Evolutionary conservation across 2,888 invertebrate species (phyloP).

Genomic region (Selenia dentaria): DNA sequence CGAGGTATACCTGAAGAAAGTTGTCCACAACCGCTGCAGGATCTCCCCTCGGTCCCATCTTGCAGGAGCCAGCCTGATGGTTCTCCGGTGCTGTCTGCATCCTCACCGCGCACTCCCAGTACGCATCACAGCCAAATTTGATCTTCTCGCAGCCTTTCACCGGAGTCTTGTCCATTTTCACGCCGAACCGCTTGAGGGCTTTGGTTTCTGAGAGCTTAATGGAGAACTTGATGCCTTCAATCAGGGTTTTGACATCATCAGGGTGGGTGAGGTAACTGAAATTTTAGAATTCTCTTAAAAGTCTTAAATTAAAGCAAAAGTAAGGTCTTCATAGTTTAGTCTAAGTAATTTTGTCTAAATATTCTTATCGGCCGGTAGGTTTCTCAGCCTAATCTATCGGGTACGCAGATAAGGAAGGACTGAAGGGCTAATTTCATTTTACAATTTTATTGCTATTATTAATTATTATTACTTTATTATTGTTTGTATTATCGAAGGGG

Average conservation of each 20-base stretch:
- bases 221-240: conserved; percentile 93
- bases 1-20: conserved; percentile 84
- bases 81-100: conserved; percentile 92
- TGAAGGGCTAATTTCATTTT: too few relatives aligned
- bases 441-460: too few relatives aligned
- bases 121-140: conserved; percentile 89
- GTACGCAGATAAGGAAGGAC: too few relatives aligned
- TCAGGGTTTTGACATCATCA: conserved; percentile 90
- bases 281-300: too few relatives aligned
- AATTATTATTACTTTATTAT: too few relatives aligned
- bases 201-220: conserved; percentile 89
- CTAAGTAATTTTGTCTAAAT: too few relatives aligned
- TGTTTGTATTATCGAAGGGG: too few relatives aligned
- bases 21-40: conserved; percentile 90
- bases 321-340: too few relatives aligned
- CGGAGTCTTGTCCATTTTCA: conserved; percentile 89
- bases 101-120: conserved; percentile 91
- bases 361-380: too few relatives aligned
- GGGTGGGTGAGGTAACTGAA: conserved; percentile 88
- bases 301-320: too few relatives aligned
- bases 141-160: conserved; percentile 90
- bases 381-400: too few relatives aligned
- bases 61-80: conserved; percentile 92
- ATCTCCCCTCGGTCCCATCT: conserved; percentile 91
- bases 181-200: conserved; percentile 86